Percentiles rank a stretch among this genome's conserved stretches.
Evolutionary conservation across 2,113 vertebrate genomes (phyloP).

Genomic region (Nerophis lumbriciformis): DNA sequence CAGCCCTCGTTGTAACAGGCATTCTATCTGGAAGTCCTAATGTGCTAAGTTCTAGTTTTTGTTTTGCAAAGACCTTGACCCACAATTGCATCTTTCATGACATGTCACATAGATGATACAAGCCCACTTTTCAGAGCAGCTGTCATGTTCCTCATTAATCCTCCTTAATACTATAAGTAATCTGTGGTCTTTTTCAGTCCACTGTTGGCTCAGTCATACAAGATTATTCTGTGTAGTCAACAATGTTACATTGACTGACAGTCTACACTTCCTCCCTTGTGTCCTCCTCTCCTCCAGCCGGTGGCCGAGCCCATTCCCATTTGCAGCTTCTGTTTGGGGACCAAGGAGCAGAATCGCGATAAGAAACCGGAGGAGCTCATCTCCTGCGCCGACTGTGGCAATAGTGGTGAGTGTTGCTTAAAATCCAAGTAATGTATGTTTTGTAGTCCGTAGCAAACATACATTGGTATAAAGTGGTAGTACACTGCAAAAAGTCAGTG

Average conservation of each 20-base stretch:
- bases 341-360: slow-evolving; percentile 97
- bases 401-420: slow-evolving; percentile 84
- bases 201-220: slow-evolving; percentile 14
- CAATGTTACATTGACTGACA: slow-evolving; percentile 42
- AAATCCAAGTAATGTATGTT: neutral
- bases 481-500: too few species aligned
- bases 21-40: neutral
- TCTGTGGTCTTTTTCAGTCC: slow-evolving; percentile 14
- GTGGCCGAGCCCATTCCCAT: slow-evolving; percentile 98
- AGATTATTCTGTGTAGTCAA: slow-evolving; percentile 24
- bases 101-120: slow-evolving; percentile 38
- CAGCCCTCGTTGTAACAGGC: neutral
- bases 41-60: neutral
- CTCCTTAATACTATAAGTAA: slow-evolving; percentile 21
- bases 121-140: slow-evolving; percentile 18
- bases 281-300: slow-evolving; percentile 66
- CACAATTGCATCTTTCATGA: slow-evolving; percentile 21
- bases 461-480: too few species aligned
- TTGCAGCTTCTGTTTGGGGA: slow-evolving; percentile 98
- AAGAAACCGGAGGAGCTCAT: slow-evolving; percentile 98
- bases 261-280: slow-evolving; percentile 12
- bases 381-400: slow-evolving; percentile 97
- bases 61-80: slow-evolving; percentile 29
- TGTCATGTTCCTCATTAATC: slow-evolving; percentile 27
- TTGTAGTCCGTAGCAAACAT: too few species aligned